A percentile compares a stretch with the other conserved stretches of the same genome.
Evolutionary conservation across 2,113 vertebrate genomes (phyloP).

Genomic region (Xiphorhynchus elegans): DNA sequence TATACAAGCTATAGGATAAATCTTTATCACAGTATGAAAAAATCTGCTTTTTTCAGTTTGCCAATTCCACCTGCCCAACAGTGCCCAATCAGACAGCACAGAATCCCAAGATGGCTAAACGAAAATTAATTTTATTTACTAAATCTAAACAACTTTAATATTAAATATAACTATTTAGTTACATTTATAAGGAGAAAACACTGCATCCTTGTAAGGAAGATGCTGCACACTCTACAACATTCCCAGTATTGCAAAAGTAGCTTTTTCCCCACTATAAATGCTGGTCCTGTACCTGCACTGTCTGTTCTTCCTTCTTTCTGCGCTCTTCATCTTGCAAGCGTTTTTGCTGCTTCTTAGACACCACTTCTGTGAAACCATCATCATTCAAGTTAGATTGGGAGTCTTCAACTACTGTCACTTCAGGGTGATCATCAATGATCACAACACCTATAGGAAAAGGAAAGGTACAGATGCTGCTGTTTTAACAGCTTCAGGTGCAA

Average conservation of each 20-base stretch:
- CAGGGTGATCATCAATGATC: constrained; percentile 98
- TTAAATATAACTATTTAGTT: background rate
- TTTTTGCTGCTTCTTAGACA: constrained; percentile 98
- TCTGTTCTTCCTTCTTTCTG: constrained; percentile 97
- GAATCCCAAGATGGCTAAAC: background rate
- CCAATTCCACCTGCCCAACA: background rate
- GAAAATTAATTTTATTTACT: background rate
- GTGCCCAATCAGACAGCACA: background rate
- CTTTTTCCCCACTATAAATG: background rate
- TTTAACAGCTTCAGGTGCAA: constrained; percentile 27
- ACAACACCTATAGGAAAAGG: constrained; percentile 86
- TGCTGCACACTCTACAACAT: background rate
- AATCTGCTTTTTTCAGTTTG: background rate
- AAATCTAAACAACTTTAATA: background rate
- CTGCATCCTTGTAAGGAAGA: background rate
- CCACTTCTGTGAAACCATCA: constrained; percentile 98
- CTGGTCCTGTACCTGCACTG: constrained; percentile 83
- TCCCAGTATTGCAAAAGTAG: background rate
- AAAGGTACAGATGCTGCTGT: constrained; percentile 33
- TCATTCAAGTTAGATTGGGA: constrained; percentile 91
- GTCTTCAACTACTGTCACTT: constrained; percentile 98
- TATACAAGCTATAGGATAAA: background rate
- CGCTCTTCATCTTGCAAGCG: constrained; percentile 97
- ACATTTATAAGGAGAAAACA: background rate
- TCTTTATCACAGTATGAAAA: background rate